phyloP scores from a whole-genome alignment of 2,797 vertebrate genomes.

The Miichthys miiuy region DNA sequence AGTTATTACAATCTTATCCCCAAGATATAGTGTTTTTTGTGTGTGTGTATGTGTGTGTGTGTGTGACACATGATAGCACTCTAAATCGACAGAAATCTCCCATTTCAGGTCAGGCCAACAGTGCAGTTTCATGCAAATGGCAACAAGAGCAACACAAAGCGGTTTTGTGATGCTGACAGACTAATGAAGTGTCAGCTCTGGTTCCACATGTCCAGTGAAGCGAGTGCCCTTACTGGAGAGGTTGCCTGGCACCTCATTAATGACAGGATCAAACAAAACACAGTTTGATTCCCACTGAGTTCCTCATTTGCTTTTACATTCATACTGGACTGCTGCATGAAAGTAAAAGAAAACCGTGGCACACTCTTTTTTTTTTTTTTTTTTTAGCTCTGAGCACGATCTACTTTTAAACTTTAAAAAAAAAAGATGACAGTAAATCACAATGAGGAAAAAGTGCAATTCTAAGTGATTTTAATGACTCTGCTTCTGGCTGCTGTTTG shows the following conservation, averaged over 20 bases:
- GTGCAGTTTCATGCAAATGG: slow-evolving; percentile 38
- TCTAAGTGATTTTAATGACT: slow-evolving; percentile 56
- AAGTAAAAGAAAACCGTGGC: slow-evolving; percentile 1
- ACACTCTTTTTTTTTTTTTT: too few species aligned
- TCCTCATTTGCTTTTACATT: slow-evolving; percentile 52
- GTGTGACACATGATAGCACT: background rate
- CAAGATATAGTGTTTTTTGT: too few species aligned
- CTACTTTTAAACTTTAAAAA: background rate
- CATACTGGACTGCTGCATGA: slow-evolving; percentile 17
- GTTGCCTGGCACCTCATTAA: slow-evolving; percentile 79
- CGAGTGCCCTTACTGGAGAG: slow-evolving; percentile 61
- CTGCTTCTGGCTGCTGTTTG: slow-evolving; percentile 60
- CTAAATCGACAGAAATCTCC: slow-evolving; percentile 20
- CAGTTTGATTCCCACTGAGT: slow-evolving; percentile 57
- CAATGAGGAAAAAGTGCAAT: slow-evolving; percentile 22
- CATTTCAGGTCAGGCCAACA: slow-evolving; percentile 17
- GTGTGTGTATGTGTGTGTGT: too few species aligned
- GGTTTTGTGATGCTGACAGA: slow-evolving; percentile 57
- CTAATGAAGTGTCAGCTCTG: slow-evolving; percentile 64
- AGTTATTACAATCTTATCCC: background rate
- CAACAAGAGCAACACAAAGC: slow-evolving; percentile 50
- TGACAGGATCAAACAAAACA: slow-evolving; percentile 62
- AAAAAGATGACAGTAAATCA: slow-evolving; percentile 30
- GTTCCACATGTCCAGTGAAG: slow-evolving; percentile 65
- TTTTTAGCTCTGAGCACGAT: background rate